A percentile compares a stretch with the other conserved stretches of the same genome.
phyloP scores from a whole-genome alignment of 2,113 vertebrate genomes.

The Salvelinus sp. region DNA sequence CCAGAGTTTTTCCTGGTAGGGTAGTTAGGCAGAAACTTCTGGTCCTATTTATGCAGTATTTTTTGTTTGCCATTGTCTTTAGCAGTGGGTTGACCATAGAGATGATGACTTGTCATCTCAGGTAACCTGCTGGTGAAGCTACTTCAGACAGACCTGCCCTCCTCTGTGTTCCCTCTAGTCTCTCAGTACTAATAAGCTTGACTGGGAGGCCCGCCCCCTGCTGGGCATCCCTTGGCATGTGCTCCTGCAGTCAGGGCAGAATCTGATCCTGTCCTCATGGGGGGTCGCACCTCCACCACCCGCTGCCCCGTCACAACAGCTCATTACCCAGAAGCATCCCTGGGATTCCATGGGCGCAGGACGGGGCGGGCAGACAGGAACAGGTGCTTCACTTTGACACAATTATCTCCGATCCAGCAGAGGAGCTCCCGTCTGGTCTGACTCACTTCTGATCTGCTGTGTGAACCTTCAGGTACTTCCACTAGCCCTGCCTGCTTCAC shows the following conservation, averaged over 20 bases:
- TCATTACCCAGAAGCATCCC: conserved; percentile 68
- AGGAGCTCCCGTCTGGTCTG: conserved; percentile 31
- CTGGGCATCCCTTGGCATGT: conserved; percentile 62
- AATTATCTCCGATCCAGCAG: conserved; percentile 15
- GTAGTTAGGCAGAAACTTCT: background rate
- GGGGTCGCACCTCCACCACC: conserved; percentile 40
- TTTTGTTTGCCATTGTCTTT: background rate
- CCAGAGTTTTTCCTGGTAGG: background rate
- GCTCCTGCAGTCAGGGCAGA: conserved; percentile 61
- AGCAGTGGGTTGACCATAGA: conserved; percentile 14
- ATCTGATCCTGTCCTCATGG: conserved; percentile 62
- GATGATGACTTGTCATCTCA: conserved; percentile 19
- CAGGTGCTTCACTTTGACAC: conserved; percentile 57
- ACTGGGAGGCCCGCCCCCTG: conserved; percentile 54
- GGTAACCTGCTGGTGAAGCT: background rate
- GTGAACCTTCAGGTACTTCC: conserved; percentile 57
- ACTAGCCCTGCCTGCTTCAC: conserved; percentile 11
- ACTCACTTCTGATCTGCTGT: conserved; percentile 68
- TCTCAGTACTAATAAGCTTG: conserved; percentile 62
- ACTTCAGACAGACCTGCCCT: conserved; percentile 37
- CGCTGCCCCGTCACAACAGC: conserved; percentile 60
- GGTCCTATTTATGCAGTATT: background rate
- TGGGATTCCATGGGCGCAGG: conserved; percentile 58
- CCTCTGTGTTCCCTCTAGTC: conserved; percentile 22
- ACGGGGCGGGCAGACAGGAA: conserved; percentile 50